phyloP scores from a whole-genome alignment of 2,888 invertebrate genomes.

The Calliopum simillimum region DNA sequence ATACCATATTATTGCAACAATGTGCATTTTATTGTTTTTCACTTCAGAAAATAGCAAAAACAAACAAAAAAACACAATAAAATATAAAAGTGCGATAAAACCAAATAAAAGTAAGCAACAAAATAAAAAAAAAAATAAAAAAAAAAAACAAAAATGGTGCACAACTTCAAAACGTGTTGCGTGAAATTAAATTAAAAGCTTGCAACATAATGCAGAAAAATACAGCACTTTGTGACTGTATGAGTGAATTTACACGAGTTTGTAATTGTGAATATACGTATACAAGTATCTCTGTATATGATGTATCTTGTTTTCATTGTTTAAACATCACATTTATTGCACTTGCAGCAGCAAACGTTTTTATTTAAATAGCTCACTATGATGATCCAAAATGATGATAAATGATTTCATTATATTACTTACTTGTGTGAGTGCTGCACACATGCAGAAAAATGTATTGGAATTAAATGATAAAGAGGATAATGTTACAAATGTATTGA shows the following conservation, averaged over 20 bases:
- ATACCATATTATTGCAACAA: background rate
- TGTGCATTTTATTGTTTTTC: conserved; percentile 6
- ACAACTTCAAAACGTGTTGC: background rate
- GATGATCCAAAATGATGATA: background rate
- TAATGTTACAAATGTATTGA: too few relatives aligned
- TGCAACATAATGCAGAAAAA: too few relatives aligned
- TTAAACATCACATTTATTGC: too few relatives aligned
- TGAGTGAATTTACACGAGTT: too few relatives aligned
- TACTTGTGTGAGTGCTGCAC: too few relatives aligned
- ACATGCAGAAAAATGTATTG: too few relatives aligned
- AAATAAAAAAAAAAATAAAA: background rate
- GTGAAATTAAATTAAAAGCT: conserved; percentile 1
- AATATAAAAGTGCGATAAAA: background rate
- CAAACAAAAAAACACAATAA: background rate
- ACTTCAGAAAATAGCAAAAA: background rate
- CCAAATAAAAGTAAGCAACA: background rate
- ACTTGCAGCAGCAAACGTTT: background rate
- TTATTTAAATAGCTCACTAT: conserved; percentile 5
- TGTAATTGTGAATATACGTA: too few relatives aligned
- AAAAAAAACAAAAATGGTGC: background rate
- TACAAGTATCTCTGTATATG: too few relatives aligned
- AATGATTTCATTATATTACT: background rate
- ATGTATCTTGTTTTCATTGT: too few relatives aligned
- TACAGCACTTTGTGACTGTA: too few relatives aligned
- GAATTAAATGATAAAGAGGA: too few relatives aligned